phyloP scores from a whole-genome alignment of 92 coral and sea anemone species.

The Epizoanthus illoricatus region DNA sequence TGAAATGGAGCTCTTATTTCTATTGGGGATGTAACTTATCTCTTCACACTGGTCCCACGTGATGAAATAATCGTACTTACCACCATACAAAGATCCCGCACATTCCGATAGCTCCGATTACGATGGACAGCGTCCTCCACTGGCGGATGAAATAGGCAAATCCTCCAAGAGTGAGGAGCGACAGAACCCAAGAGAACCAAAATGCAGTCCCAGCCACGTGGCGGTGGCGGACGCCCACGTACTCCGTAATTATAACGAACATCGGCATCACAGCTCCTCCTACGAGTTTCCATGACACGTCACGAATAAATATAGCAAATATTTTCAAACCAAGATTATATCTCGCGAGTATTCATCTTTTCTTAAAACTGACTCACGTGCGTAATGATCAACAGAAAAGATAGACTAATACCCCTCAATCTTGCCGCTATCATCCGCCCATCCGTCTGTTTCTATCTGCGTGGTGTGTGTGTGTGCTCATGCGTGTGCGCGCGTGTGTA shows the following conservation, averaged over 20 bases:
- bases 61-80: slow-evolving; percentile 39
- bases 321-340: not conserved
- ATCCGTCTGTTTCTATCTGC: no score
- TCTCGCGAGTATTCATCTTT: not conserved
- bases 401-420: no score
- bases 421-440: no score
- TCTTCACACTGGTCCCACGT: no score
- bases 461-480: no score
- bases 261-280: slow-evolving; percentile 76
- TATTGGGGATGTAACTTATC: no score
- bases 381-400: no score
- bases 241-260: slow-evolving; percentile 75
- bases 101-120: slow-evolving; percentile 53
- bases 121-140: slow-evolving; percentile 69
- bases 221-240: slow-evolving; percentile 71
- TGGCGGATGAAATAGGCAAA: slow-evolving; percentile 76
- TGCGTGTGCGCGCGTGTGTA: no score
- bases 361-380: not conserved
- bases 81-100: slow-evolving; percentile 60
- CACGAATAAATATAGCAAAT: not conserved
- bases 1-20: no score
- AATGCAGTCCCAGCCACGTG: slow-evolving; percentile 56
- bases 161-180: slow-evolving; percentile 59
- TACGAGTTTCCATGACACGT: not conserved
- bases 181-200: slow-evolving; percentile 65